Evolutionary conservation across 2,888 invertebrate genomes (phyloP).

Genomic region (Congeria kusceri): DNA sequence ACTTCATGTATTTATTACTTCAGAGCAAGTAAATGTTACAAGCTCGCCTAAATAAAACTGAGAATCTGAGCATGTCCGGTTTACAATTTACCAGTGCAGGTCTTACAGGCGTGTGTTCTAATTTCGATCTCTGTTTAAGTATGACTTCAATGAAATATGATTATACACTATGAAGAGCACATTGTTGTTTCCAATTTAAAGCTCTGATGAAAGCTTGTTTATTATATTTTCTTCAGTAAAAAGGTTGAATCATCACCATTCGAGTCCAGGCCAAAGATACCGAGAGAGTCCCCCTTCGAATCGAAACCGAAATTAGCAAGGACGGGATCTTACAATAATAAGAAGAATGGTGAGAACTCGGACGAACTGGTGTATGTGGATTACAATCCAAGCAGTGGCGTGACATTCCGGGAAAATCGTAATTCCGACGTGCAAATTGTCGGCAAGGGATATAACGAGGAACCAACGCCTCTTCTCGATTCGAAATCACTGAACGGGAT

Average conservation of each 20-base stretch:
- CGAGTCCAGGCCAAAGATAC: conserved; percentile 76
- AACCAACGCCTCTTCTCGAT: conserved; percentile 56
- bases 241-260: conserved; percentile 76
- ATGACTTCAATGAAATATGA: no score
- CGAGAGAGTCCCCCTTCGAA: conserved; percentile 74
- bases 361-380: conserved; percentile 70
- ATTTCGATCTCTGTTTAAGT: no score
- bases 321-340: conserved; percentile 64
- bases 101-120: no score
- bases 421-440: conserved; percentile 82
- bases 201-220: no score
- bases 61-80: no score
- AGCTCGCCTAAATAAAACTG: no score
- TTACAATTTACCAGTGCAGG: no score
- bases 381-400: conserved; percentile 81
- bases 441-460: conserved; percentile 82
- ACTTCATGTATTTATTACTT: no score
- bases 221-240: conserved; percentile 74
- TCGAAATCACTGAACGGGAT: conserved; percentile 56
- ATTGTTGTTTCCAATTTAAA: no score
- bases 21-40: no score
- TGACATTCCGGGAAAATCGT: conserved; percentile 82
- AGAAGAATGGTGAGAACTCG: conserved; percentile 51
- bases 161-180: no score
- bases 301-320: conserved; percentile 76